Base-by-base conservation (phyloP, 2,888 invertebrate genomes). In the Nasonia oneida region DNA sequence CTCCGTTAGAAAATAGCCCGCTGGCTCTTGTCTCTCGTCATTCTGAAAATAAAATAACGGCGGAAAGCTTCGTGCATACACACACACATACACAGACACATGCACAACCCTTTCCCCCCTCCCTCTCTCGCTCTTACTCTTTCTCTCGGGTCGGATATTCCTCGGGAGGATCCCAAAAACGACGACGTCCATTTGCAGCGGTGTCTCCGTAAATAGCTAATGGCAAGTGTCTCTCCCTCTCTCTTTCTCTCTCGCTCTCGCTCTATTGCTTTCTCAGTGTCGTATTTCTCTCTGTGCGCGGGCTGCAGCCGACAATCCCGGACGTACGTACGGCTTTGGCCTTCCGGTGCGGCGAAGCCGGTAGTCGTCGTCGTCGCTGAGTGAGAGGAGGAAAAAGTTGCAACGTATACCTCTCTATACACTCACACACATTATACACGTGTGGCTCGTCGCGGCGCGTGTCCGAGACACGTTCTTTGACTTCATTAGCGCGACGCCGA, bases 201-300 rank as follows among this genome's bases (percentile, higher is more conserved):
- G 87, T 86, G 91, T 93, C 91, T 92, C 92, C 91, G 92, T 92
- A 92, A 93, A 93, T 93, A 93, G 92, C 92, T 92, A 91, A 92
- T 92, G 93, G 91, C 89, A 89, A 89, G 90, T 86, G 89, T 88
- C 53, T 23, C 57, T 61, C 53, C 71, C 29, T 39, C n/a, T 75
- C 53, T 88, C 88, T 88, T 88, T 42, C 42, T 73, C 82, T 42
- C 33, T 73, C 53, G 1, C 57, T 61, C 74, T 57, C 75, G 57
- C 57, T 29, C 80, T 75, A 82, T 82, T 82, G 88, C 88, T 89
- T 88, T 67, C 88, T 88, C 87, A 90, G 92, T 92, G 90, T 92
- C 92, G 90, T 92, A 90, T 92, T 92, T 91, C 92, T 42, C 73
- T 47, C 33, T 67, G 29, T 15, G 29, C 61, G n/a, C 6, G 23